These are phyloP conservation scores for Pollenia angustigena DNA, from an alignment of 2,888 invertebrate species.

Conservation along the genomic window DNA sequence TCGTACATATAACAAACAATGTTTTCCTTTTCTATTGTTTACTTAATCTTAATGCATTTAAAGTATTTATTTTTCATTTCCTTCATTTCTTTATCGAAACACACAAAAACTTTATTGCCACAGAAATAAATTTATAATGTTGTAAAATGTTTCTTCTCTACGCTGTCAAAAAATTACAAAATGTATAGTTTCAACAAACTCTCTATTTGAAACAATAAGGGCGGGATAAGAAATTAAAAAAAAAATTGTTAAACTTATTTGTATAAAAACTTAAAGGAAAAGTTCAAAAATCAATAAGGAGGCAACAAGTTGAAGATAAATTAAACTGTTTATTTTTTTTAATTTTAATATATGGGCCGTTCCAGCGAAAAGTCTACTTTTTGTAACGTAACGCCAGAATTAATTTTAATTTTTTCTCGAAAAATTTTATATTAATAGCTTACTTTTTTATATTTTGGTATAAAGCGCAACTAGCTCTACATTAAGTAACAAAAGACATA, in stretches of 20 bases:
- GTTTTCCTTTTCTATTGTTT: not conserved
- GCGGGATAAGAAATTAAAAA: not conserved
- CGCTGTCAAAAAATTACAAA: slow-evolving; percentile 6
- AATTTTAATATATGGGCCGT: no score
- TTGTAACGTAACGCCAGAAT: no score
- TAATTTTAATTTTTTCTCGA: no score
- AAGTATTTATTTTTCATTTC: slow-evolving; percentile 33
- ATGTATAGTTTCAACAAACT: not conserved
- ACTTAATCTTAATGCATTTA: slow-evolving; percentile 19
- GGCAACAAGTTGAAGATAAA: no score
- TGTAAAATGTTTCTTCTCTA: slow-evolving; percentile 35
- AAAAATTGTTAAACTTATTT: slow-evolving; percentile 6
- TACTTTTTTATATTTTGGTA: no score
- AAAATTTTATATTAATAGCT: no score
- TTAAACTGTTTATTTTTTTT: no score
- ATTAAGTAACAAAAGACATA: no score
- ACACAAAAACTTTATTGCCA: slow-evolving; percentile 36
- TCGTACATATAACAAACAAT: slow-evolving; percentile 7
- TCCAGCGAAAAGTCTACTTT: no score
- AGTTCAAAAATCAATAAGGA: no score
- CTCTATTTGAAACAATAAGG: not conserved
- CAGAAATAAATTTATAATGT: slow-evolving; percentile 33
- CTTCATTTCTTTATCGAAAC: slow-evolving; percentile 8
- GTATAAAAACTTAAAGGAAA: not conserved
- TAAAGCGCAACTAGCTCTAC: no score